Percentiles rank a stretch among this genome's conserved stretches.
Evolutionary conservation across 35 echinoderm and acorn worm species (phyloP).

Genomic region (Lytechinus pictus): DNA sequence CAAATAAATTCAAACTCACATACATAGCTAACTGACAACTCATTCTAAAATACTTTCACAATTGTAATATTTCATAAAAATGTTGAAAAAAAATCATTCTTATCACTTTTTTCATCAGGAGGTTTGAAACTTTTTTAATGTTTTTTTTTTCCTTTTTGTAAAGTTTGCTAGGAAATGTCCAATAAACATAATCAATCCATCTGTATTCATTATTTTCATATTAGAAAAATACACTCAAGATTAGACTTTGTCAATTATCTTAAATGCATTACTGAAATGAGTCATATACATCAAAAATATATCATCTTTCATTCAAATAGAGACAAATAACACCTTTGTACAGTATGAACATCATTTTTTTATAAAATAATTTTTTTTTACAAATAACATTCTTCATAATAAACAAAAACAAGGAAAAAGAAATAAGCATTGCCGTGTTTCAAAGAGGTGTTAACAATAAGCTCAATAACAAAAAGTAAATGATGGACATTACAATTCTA

Average conservation of each 20-base stretch:
- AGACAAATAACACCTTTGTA: background rate
- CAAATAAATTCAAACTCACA: background rate
- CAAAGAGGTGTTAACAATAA: background rate
- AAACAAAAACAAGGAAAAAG: background rate
- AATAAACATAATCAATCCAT: background rate
- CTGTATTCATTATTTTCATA: background rate
- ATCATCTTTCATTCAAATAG: background rate
- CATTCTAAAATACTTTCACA: too few species aligned
- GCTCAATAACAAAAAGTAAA: background rate
- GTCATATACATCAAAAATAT: background rate
- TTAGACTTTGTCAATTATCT: background rate
- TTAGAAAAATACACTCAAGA: background rate
- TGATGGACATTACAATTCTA: background rate
- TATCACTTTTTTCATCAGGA: background rate
- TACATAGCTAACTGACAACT: background rate
- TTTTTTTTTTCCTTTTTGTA: background rate
- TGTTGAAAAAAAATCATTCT: background rate
- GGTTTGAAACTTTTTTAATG: background rate
- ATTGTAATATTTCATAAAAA: background rate
- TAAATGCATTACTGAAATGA: background rate
- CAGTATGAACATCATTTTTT: background rate
- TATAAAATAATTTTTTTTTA: background rate
- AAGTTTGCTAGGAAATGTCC: background rate
- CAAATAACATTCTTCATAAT: background rate
- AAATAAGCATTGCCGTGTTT: background rate